Conservation (phyloP, 2,797 vertebrate genomes). For the Nannoperca obscura region DNA sequence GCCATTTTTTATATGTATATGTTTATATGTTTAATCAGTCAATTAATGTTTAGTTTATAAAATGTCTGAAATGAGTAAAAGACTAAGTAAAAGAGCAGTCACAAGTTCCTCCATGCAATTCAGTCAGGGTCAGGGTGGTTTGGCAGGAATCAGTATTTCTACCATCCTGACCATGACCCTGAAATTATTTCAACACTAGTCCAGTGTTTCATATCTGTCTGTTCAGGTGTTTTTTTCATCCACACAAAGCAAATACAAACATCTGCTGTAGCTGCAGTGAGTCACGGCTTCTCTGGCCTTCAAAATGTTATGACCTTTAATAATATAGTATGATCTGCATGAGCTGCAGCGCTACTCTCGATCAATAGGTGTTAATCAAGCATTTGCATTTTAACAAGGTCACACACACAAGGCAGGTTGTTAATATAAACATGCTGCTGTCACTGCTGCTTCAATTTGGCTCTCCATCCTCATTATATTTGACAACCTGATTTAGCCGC, state of each 20-base stretch:
- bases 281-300: conserved; percentile 24
- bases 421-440: conserved; percentile 51
- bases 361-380: conserved; percentile 45
- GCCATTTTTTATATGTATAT: not conserved
- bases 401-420: conserved; percentile 29
- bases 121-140: too few relatives aligned
- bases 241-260: conserved; percentile 37
- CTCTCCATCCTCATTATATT: conserved; percentile 34
- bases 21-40: not conserved
- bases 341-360: conserved; percentile 20
- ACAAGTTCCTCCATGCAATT: too few relatives aligned
- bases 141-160: not conserved
- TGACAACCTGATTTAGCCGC: conserved; percentile 49
- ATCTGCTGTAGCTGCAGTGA: conserved; percentile 42
- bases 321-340: conserved; percentile 54
- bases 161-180: not conserved
- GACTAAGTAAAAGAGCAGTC: too few relatives aligned
- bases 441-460: conserved; percentile 35
- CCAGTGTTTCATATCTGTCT: not conserved
- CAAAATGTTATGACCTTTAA: conserved; percentile 44
- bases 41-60: not conserved
- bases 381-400: conserved; percentile 66
- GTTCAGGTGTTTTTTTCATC: conserved; percentile 23
- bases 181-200: conserved; percentile 11
- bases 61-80: not conserved